A percentile compares a stretch with the other conserved stretches of the same genome.
Evolutionary conservation across 1,140 invertebrate species (phyloP).

Genomic region (Littorina saxatilis): DNA sequence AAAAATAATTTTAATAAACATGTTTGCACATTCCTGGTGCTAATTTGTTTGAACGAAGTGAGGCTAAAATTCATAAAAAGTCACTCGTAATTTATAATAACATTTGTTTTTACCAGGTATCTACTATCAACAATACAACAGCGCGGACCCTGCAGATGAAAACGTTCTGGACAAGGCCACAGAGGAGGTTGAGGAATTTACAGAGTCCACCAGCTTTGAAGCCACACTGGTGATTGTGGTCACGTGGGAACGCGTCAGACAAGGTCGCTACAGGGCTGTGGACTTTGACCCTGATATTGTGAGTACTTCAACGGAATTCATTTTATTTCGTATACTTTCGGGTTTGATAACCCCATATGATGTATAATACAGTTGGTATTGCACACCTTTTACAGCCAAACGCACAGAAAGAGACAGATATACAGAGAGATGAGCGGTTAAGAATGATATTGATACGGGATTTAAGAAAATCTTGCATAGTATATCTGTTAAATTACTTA

Average conservation of each 20-base stretch:
- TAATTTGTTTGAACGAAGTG: no score
- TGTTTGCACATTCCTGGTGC: no score
- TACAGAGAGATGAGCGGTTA: no score
- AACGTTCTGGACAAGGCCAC: not conserved
- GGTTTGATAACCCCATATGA: no score
- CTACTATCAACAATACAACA: slow-evolving; percentile 1
- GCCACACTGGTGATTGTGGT: not conserved
- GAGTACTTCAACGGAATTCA: not conserved
- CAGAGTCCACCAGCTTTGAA: not conserved
- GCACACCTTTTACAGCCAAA: not conserved
- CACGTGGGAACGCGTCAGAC: slow-evolving; percentile 10
- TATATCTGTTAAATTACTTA: no score
- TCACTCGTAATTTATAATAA: no score
- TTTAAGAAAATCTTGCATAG: no score
- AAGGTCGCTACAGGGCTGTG: not conserved
- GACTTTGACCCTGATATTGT: not conserved
- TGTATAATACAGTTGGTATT: not conserved
- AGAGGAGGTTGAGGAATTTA: not conserved
- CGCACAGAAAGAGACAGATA: no score
- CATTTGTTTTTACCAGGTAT: no score
- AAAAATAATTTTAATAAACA: no score
- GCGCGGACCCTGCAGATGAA: not conserved
- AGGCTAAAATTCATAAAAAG: no score
- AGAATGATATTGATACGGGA: not conserved
- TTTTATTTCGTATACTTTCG: no score